Evolutionary conservation across 2,888 invertebrate genomes (phyloP), one percentile per base, ranked within the genome.

Genomic region (Hypercompe scribonia): DNA sequence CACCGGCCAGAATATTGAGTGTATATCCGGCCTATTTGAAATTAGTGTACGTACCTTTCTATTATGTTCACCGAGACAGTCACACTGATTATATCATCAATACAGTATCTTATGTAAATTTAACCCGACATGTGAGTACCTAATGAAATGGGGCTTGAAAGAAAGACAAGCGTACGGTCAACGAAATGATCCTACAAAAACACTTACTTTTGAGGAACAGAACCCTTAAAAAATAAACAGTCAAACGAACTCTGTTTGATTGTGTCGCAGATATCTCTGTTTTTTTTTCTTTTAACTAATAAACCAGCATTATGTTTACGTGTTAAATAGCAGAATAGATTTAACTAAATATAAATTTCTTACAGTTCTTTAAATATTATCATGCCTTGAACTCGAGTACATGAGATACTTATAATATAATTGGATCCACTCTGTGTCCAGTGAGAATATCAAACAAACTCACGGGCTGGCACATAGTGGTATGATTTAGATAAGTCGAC

Each of bases 401-500:
- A 63, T 63, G 63, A 63, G 63, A 69, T 69, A 39, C 63, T 63
- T 74, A 65, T 71, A 70, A 77, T 75, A 75, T 81, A 77, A 76
- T 80, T 76, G 70, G 73, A 80, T 78, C 39, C 75, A 5, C 63
- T 73, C 74, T 73, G 79, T 73, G 77, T 80, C 81, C 78, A 77
- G 74, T 70, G 61, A 86, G 84, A 87, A 84, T 88, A 87, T 88
- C 85, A 87, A 87, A 88, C 86, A 84, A 89, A 89, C 88, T 87
- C 84, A 74, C 78, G 75, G 81, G 77, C 81, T 82, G 82, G 81
- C 84, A 86, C 86, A 88, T 85, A 87, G 87, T 87, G 85, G 88
- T 88, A 90, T 91, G 89, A 90, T 89, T 91, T 88, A 90, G 90
- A 90, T 90, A 91, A 91, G 90, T 89, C 86, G 84, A 76, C 78